A percentile compares a stretch with the other conserved stretches of the same genome.
Evolutionary conservation across 2,113 vertebrate species (phyloP).

Genomic region (Aramus guarauna): DNA sequence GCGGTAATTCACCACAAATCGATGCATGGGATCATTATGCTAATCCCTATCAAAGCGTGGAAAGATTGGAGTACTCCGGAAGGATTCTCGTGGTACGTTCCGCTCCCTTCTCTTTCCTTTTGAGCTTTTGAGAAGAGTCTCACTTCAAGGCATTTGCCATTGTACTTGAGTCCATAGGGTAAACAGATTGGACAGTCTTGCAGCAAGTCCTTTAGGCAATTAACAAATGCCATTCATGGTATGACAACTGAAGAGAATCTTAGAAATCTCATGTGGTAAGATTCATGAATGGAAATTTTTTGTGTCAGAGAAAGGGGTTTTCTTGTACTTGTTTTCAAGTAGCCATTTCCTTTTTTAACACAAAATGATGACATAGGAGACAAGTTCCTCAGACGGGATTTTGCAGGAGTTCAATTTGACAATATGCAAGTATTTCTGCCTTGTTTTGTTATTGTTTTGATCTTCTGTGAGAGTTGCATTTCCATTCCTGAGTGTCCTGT

Average conservation of each 20-base stretch:
- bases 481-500: background rate
- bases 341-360: background rate
- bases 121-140: background rate
- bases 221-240: background rate
- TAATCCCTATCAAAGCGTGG: slow-evolving; percentile 17
- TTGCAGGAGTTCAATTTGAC: background rate
- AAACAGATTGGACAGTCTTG: background rate
- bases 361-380: background rate
- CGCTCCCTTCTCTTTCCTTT: background rate
- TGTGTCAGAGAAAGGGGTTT: background rate
- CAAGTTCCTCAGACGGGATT: background rate
- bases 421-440: background rate
- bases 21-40: slow-evolving; percentile 1
- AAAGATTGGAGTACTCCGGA: background rate
- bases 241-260: background rate
- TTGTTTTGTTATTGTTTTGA: background rate
- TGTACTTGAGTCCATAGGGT: background rate
- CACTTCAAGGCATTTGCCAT: background rate
- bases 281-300: background rate
- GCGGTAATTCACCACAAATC: slow-evolving; percentile 12
- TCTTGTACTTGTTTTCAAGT: background rate
- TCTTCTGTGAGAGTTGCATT: background rate
- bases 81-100: background rate
- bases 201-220: background rate
- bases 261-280: background rate